Evolutionary conservation across 1,140 invertebrate species (phyloP), one percentile per base, ranked within the genome.

Genomic region (Nymphalis io): DNA sequence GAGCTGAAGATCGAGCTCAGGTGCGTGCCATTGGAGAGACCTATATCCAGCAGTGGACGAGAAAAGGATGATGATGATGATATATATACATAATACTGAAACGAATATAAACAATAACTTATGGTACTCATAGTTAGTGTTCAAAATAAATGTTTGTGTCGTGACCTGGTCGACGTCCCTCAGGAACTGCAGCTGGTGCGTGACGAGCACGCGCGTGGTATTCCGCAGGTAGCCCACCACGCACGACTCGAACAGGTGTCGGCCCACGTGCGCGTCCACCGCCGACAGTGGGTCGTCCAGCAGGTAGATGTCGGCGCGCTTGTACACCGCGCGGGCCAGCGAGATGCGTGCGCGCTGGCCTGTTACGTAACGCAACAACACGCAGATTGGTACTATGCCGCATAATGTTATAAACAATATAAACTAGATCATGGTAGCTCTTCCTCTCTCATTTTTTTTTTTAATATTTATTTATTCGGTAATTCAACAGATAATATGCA

Each of bases 321-420:
- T 93, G 85, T 98, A 98, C 3, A 98, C 93, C 10, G 96, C 95
- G 64, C 97, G 94, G 0, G 97, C 97, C 44, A 98, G 90, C 81
- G 96, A 98, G 2, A 99, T 96, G 77, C 98, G 94, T 0, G 98
- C 97, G 72, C 96, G 95, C 89, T 99, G 98, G 42, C 98, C 90
- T 92, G 69, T 1, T 1, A 44, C n/a, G 13, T n/a, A n/a, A n/a
- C 0, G n/a, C n/a, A 15, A 15, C 12, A 44, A 44, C n/a, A 15
- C n/a, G 13, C 40, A 11, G n/a, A n/a, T 15, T 12, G 40, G 1
- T n/a, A 44, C 40, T 44, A 44, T 3, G 40, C 1, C 15, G 15
- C 2, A 42, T 13, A 11, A 8, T 15, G 40, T 15, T 1, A 27
- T 3, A 27, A 27, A 2, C 23, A 27, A 5, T 27, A 27, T 27